Percentiles rank a stretch among this genome's conserved stretches.
Evolutionary conservation across 2,888 invertebrate species (phyloP).

Genomic region (Macrophya annulata): DNA sequence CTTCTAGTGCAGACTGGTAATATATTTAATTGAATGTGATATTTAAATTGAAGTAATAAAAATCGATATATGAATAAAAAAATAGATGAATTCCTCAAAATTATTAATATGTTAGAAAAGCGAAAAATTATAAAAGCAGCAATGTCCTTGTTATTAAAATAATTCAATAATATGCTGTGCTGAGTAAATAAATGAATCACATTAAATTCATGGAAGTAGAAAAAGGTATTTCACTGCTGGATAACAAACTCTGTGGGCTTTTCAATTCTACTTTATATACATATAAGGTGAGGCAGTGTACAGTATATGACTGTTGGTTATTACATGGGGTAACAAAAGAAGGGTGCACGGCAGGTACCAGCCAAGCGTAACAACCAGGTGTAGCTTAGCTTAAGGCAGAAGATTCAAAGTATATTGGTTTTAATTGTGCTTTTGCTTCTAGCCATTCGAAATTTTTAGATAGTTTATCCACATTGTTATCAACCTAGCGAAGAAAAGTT

Average conservation of each 20-base stretch:
- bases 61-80: background rate
- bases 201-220: background rate
- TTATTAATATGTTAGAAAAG: background rate
- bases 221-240: background rate
- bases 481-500: background rate
- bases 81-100: background rate
- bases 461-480: background rate
- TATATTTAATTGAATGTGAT: background rate
- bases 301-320: constrained; percentile 52
- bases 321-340: constrained; percentile 55
- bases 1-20: background rate
- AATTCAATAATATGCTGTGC: background rate
- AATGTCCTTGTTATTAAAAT: background rate
- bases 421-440: background rate
- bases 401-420: background rate
- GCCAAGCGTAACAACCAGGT: constrained; percentile 76
- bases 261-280: constrained; percentile 11
- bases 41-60: background rate
- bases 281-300: constrained; percentile 8
- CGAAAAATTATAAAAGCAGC: background rate
- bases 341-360: constrained; percentile 68
- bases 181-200: no score
- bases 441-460: background rate
- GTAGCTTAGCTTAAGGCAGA: constrained; percentile 57
- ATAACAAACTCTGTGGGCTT: background rate